Evolutionary conservation across 2,888 invertebrate species (phyloP), one percentile per base, ranked within the genome.

Genomic region (Torymus aiolomorphi): DNA sequence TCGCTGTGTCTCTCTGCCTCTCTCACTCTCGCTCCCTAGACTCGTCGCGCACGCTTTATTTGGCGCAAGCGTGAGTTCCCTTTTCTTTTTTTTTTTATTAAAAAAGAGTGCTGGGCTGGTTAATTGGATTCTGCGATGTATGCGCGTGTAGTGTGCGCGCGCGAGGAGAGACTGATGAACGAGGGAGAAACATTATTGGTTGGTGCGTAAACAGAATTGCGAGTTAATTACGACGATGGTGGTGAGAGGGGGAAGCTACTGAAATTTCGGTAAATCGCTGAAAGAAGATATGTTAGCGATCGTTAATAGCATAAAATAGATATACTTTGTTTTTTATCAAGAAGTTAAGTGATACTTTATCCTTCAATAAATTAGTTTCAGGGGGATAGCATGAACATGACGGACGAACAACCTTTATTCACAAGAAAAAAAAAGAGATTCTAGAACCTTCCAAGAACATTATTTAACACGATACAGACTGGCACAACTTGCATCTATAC

Each of bases 91-190:
- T 51, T 62, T 52, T 66, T 20, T 66, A 66, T 51, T 52, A 16
- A 66, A 66, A 66, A 62, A 51, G n/a, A 14, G 69, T 24, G 62
- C 54, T 57, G 18, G 76, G 20, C 20, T 63, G 70, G 57, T 70
- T 76, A 76, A 76, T 76, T 76, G 76, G 70, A 76, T 70, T 70
- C 62, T n/a, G 61, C 62, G 52, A 3, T 51, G 20, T 31, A n/a
- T 52, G 61, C 62, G 76, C 18, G 14, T 51, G 42, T 2, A 42
- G n/a, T 5, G 31, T 5, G 31, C 3, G 31, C 8, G 31, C 3
- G 31, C 3, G 31, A 31, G 31, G 31, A 31, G 31, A 31, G 31
- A 8, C 8, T 31, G 31, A 31, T 31, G 31, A 49, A 49, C 63
- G 63, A 8, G 42, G 56, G 5, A 14, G 61, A 51, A 57, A 62